Conservation (phyloP, 2,797 vertebrate genomes). For the Scleropages formosus region DNA sequence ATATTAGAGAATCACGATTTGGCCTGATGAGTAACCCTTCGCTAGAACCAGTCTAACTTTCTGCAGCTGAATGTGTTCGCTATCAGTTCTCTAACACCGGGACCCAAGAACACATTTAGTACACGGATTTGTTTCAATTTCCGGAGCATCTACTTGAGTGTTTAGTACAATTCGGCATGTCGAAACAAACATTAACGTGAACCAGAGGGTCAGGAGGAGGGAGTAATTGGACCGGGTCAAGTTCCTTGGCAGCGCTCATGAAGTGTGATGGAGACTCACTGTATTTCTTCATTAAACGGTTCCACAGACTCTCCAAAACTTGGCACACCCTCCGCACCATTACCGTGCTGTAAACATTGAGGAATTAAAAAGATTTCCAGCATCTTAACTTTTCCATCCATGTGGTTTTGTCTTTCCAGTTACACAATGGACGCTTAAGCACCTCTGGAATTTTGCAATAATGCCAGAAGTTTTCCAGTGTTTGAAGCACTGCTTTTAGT, state of each 20-base stretch:
- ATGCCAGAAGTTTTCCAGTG: neutral
- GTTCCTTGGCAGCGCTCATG: slow-evolving; percentile 4
- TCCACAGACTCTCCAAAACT: neutral
- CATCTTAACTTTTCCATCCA: neutral
- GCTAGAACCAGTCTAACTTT: too few relatives aligned
- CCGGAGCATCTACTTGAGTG: neutral
- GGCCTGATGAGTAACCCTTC: too few relatives aligned
- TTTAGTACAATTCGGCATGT: neutral
- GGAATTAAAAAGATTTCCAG: neutral
- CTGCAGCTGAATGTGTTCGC: too few relatives aligned
- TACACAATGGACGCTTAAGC: too few relatives aligned
- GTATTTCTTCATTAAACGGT: slow-evolving; percentile 1
- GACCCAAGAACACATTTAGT: too few relatives aligned
- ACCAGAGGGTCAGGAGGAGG: too few relatives aligned
- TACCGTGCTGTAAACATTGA: neutral
- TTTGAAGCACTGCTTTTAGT: neutral
- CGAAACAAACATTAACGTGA: slow-evolving; percentile 13
- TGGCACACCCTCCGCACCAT: neutral
- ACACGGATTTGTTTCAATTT: too few relatives aligned
- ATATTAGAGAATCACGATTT: too few relatives aligned
- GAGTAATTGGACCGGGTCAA: neutral
- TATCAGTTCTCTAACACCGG: too few relatives aligned
- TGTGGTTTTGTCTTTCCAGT: neutral
- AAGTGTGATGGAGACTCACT: neutral
- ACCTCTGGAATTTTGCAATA: too few relatives aligned